These are phyloP conservation scores for Trichogramma dendrolimi DNA, from an alignment of 2,888 invertebrate species.

Conservation along the genomic window DNA sequence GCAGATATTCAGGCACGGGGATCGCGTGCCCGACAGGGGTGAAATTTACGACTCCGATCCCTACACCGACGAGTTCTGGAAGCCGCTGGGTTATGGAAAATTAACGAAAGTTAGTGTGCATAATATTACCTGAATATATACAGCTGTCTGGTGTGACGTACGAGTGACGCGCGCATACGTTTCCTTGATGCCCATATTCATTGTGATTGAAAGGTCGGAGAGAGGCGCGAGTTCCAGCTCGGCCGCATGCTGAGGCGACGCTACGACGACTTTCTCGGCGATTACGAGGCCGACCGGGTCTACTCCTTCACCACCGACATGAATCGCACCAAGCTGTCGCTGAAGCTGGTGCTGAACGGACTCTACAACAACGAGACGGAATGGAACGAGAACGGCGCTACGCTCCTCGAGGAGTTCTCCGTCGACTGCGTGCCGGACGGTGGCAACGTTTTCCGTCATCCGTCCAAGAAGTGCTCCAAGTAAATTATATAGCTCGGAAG, in stretches of 20 bases:
- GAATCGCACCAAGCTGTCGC: slow-evolving; percentile 37
- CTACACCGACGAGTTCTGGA: slow-evolving; percentile 49
- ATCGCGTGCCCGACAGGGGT: slow-evolving; percentile 39
- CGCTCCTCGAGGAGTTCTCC: slow-evolving; percentile 34
- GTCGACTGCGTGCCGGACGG: slow-evolving; percentile 20
- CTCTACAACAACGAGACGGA: slow-evolving; percentile 27
- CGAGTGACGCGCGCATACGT: background rate
- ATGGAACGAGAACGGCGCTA: slow-evolving; percentile 28
- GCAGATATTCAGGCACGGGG: slow-evolving; percentile 34
- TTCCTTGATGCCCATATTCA: background rate
- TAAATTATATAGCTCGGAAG: no score
- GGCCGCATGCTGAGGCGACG: slow-evolving; percentile 32
- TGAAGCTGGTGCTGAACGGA: slow-evolving; percentile 34
- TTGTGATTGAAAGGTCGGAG: slow-evolving; percentile 24
- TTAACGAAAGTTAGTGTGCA: slow-evolving; percentile 53
- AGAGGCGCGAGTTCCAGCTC: slow-evolving; percentile 32
- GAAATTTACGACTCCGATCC: slow-evolving; percentile 55
- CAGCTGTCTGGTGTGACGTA: no score
- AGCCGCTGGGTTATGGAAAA: slow-evolving; percentile 58
- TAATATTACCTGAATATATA: no score
- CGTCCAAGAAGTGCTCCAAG: no score
- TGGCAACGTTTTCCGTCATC: background rate
- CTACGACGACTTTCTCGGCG: slow-evolving; percentile 32
- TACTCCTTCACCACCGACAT: slow-evolving; percentile 31
- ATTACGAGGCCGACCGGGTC: slow-evolving; percentile 28